Conservation (phyloP, 2,113 vertebrate species). For the Macrotis lagotis region DNA sequence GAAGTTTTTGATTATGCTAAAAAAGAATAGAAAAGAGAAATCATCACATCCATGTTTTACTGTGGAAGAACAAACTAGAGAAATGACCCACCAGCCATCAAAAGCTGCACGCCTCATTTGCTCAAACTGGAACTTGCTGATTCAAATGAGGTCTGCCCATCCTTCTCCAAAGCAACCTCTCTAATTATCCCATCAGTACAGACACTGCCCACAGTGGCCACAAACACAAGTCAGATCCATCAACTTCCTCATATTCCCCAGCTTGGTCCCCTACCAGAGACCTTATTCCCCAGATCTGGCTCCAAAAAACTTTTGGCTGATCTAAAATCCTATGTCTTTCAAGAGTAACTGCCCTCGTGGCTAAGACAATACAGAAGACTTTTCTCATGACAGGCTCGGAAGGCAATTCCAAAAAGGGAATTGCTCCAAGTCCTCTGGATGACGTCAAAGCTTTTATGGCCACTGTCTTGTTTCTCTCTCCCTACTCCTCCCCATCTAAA, state of each 20-base stretch:
- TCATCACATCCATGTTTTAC: too few species aligned
- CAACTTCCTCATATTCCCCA: neutral
- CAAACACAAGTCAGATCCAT: neutral
- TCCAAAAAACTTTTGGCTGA: neutral
- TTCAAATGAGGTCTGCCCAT: neutral
- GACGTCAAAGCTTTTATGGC: neutral
- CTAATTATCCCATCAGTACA: neutral
- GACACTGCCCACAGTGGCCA: neutral
- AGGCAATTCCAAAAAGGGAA: neutral
- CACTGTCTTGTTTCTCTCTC: neutral
- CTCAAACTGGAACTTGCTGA: neutral
- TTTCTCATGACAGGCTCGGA: neutral
- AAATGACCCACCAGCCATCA: neutral
- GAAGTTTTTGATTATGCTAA: neutral
- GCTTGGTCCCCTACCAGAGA: neutral
- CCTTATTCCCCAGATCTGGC: neutral
- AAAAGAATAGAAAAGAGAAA: neutral
- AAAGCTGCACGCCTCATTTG: neutral
- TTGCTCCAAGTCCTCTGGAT: neutral
- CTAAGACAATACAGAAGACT: neutral
- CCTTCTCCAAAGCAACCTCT: neutral
- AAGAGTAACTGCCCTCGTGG: neutral
- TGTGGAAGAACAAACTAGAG: neutral
- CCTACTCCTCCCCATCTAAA: neutral
- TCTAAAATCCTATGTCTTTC: neutral